Percentiles rank a stretch among this genome's conserved stretches.
Evolutionary conservation across 30 jellyfish, hydroid and myxozoan genomes (phyloP).

Genomic region (Clytia hemisphaerica): DNA sequence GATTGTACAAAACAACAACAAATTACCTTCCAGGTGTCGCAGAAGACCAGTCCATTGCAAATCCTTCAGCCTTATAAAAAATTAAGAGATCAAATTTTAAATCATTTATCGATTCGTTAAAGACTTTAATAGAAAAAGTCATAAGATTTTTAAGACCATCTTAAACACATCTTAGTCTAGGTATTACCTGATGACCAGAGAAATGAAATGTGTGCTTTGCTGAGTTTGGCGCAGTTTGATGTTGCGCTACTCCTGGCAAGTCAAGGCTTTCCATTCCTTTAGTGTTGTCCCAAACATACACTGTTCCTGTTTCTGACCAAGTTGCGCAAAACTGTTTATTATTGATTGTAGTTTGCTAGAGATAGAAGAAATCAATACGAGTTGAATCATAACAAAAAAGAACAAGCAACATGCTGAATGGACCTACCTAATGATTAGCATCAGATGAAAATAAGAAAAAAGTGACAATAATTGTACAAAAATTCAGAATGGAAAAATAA

Average conservation of each 20-base stretch:
- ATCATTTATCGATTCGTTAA: not conserved
- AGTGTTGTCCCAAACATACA: constrained; percentile 70
- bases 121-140: no score
- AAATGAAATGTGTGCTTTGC: constrained; percentile 62
- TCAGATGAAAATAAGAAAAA: not conserved
- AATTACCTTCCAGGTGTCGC: constrained; percentile 64
- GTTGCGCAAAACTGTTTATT: constrained; percentile 58
- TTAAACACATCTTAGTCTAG: no score
- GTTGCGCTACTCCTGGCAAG: constrained; percentile 42
- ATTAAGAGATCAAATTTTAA: not conserved
- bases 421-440: not conserved
- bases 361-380: not conserved
- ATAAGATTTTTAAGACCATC: no score
- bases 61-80: constrained; percentile 70
- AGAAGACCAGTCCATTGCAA: constrained; percentile 92
- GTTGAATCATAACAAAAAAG: not conserved
- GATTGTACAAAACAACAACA: no score
- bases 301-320: constrained; percentile 91
- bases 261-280: constrained; percentile 46
- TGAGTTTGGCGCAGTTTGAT: constrained; percentile 44
- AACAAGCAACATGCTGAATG: not conserved
- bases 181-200: constrained; percentile 74
- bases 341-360: not conserved
- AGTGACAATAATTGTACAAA: not conserved
- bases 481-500: no score